These are phyloP conservation scores for Shinisaurus crocodilurus DNA, from an alignment of 2,113 vertebrate genomes.

Conservation along the genomic window DNA sequence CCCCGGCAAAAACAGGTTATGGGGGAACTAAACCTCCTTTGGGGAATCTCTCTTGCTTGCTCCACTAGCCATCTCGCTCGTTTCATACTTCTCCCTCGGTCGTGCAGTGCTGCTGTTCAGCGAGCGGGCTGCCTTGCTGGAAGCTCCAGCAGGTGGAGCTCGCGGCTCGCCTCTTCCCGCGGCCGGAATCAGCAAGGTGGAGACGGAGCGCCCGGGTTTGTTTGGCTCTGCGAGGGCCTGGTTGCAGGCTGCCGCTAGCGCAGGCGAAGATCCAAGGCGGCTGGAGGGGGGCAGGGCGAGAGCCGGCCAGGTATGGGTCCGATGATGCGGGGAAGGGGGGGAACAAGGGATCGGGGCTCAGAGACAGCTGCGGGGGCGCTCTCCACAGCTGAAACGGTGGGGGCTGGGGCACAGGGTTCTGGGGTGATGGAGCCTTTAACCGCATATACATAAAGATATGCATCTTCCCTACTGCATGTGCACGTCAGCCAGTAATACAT, in stretches of 20 bases:
- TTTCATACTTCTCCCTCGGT: not conserved
- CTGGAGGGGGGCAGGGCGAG: not conserved
- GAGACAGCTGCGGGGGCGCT: not conserved
- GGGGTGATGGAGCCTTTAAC: no score
- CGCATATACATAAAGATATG: not conserved
- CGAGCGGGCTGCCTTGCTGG: not conserved
- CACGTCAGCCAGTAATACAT: not conserved
- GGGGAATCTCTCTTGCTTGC: not conserved
- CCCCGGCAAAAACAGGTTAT: not conserved
- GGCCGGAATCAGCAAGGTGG: not conserved
- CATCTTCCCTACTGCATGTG: not conserved
- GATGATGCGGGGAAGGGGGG: no score
- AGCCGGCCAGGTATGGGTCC: not conserved
- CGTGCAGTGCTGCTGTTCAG: not conserved
- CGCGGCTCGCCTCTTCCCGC: not conserved
- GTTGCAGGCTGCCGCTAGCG: no score
- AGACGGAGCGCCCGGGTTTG: not conserved
- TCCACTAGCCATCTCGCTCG: not conserved
- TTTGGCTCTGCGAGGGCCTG: not conserved
- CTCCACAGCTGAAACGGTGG: not conserved
- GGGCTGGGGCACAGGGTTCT: not conserved
- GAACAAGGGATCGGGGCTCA: not conserved
- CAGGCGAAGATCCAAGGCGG: not conserved
- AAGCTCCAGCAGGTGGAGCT: constrained; percentile 13
- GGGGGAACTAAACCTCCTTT: not conserved